Conservation (phyloP, 1,140 invertebrate species). For the Bombus polaris region DNA sequence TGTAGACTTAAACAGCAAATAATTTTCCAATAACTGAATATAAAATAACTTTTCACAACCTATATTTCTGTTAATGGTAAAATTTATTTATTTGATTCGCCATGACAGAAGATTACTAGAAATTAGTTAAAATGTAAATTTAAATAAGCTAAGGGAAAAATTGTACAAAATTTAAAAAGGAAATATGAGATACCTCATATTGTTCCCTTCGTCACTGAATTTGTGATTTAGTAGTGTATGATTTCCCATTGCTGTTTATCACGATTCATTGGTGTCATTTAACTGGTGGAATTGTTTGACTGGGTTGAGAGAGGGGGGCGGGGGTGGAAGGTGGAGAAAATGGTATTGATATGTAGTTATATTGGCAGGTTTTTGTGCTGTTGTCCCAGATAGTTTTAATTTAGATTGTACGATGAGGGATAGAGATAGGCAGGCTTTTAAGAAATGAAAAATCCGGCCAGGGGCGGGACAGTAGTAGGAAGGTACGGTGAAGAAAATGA, state of each 20-base stretch:
- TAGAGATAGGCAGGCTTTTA: conserved; percentile 17
- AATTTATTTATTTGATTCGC: background rate
- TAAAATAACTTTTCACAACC: background rate
- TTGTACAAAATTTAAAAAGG: background rate
- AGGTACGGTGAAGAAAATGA: conserved; percentile 22
- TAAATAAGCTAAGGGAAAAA: background rate
- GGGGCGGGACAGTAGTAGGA: background rate
- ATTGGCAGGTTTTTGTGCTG: conserved; percentile 8
- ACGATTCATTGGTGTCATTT: background rate
- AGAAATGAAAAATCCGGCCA: conserved; percentile 28
- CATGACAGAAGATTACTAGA: background rate
- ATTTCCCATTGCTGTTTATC: background rate
- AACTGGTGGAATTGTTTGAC: background rate
- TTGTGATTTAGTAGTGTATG: background rate
- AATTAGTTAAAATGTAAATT: background rate
- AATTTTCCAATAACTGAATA: background rate
- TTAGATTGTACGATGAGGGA: background rate
- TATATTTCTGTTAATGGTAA: background rate
- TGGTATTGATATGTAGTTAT: conserved; percentile 17
- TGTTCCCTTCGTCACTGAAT: background rate
- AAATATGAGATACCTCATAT: background rate
- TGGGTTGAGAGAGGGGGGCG: background rate
- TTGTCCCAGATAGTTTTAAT: conserved; percentile 37
- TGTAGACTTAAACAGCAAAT: background rate
- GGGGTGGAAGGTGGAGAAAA: background rate